These are phyloP conservation scores for Bubo scandiacus DNA, from an alignment of 2,113 vertebrate species.

Conservation along the genomic window DNA sequence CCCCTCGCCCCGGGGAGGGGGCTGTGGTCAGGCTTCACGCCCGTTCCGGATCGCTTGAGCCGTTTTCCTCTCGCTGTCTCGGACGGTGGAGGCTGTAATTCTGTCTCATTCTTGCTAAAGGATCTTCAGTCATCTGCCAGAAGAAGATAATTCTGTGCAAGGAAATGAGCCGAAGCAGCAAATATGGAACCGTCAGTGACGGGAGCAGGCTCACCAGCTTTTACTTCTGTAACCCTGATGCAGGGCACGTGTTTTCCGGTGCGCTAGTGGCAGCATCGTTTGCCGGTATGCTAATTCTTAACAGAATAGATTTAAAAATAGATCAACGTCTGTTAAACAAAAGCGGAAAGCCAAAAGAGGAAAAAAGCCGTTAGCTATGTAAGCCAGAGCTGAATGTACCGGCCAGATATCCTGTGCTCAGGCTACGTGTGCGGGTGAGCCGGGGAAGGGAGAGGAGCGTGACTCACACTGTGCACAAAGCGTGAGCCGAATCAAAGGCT, in stretches of 20 bases:
- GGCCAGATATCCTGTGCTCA: background rate
- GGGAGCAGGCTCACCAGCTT: background rate
- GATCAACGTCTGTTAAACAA: background rate
- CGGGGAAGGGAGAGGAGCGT: background rate
- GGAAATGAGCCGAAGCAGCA: background rate
- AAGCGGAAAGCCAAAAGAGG: slow-evolving; percentile 16
- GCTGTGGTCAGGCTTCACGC: background rate
- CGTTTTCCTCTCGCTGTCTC: background rate
- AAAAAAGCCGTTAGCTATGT: background rate
- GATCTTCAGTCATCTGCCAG: background rate
- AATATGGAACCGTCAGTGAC: background rate
- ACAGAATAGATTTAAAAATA: slow-evolving; percentile 50
- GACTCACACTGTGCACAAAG: background rate
- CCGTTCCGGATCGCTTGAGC: background rate
- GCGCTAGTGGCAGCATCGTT: background rate
- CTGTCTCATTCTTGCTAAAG: background rate
- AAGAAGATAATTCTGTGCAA: background rate
- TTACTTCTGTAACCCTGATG: background rate
- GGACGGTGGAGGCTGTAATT: accelerated
- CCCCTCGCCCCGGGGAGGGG: too few species aligned
- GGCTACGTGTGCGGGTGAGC: background rate
- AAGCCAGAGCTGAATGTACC: background rate
- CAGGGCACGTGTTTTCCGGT: slow-evolving; percentile 40
- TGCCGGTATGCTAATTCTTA: slow-evolving; percentile 1
- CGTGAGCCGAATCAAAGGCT: accelerated